Conservation (phyloP, 2,797 vertebrate species). For the Onychomys arenicola region DNA sequence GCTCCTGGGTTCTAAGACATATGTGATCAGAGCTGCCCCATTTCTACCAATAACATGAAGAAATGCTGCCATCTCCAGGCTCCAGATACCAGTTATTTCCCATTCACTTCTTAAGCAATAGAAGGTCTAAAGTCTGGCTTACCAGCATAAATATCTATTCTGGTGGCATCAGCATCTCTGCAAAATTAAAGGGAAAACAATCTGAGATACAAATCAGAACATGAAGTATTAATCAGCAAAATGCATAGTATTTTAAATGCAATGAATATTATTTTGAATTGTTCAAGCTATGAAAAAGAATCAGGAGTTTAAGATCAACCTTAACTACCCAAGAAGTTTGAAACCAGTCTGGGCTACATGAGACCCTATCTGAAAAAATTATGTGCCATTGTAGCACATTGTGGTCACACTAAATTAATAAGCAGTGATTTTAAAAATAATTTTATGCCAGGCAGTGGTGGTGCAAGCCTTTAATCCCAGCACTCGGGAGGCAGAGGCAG, state of each 20-base stretch:
- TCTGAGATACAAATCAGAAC: conserved; percentile 57
- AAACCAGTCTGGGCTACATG: too few relatives aligned
- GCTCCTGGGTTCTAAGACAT: not conserved
- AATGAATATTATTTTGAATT: conserved; percentile 36
- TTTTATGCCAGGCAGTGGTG: too few relatives aligned
- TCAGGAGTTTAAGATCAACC: too few relatives aligned
- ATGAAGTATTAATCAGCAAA: conserved; percentile 54
- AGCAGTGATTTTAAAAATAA: conserved; percentile 18
- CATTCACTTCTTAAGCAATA: conserved; percentile 22
- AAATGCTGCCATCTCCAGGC: not conserved
- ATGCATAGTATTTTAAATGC: conserved; percentile 1
- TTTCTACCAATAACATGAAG: conserved; percentile 45
- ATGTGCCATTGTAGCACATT: not conserved
- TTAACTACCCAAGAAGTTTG: not conserved
- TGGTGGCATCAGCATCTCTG: conserved; percentile 98
- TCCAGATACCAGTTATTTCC: not conserved
- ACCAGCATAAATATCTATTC: conserved; percentile 99
- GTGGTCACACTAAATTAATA: conserved; percentile 28
- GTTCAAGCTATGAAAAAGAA: conserved; percentile 38
- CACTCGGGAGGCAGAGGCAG: too few relatives aligned
- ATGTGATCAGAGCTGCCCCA: not conserved
- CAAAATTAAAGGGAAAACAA: conserved; percentile 78
- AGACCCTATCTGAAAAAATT: not conserved
- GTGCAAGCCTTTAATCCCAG: too few relatives aligned
- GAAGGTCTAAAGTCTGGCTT: conserved; percentile 75